Evolutionary conservation across 37 sponge, comb jelly and placozoan species (phyloP).

Genomic region (Spongilla lacustris): DNA sequence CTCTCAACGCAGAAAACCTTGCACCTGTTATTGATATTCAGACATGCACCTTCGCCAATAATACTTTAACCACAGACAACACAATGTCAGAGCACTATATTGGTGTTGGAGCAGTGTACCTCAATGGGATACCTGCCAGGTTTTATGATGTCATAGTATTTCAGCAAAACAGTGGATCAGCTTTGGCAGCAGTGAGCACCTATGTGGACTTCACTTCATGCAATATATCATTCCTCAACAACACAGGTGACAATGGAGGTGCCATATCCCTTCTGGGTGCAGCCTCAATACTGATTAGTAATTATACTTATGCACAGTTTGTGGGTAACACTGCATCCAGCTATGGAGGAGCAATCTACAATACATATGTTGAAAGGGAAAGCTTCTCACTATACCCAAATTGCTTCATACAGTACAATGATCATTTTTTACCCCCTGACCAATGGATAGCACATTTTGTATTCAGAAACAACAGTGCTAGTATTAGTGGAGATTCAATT

Average conservation of each 20-base stretch:
- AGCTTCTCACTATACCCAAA: conserved; percentile 3
- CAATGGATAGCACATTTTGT: conserved; percentile 31
- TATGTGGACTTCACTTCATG: conserved; percentile 22
- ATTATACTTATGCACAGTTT: conserved; percentile 20
- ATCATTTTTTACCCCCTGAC: conserved; percentile 16
- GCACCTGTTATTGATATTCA: conserved; percentile 7
- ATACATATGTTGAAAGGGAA: conserved; percentile 17
- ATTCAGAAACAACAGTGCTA: conserved; percentile 39
- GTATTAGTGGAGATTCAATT: conserved; percentile 28
- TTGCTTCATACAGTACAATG: conserved; percentile 52
- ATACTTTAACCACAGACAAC: background rate
- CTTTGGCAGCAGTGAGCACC: conserved; percentile 38
- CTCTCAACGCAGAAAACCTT: background rate
- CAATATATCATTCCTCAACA: conserved; percentile 17
- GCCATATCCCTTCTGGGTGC: conserved; percentile 49
- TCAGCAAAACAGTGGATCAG: conserved; percentile 44
- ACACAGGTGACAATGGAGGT: conserved; percentile 48
- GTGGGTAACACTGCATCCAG: conserved; percentile 24
- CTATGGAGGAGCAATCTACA: conserved; percentile 66
- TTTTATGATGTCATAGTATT: conserved; percentile 35
- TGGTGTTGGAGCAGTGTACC: conserved; percentile 50
- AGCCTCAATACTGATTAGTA: conserved; percentile 3
- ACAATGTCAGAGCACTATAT: background rate
- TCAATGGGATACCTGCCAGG: conserved; percentile 21
- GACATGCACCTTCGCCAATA: conserved; percentile 17